phyloP scores from a whole-genome alignment of 2,888 invertebrate genomes.

The Andrena bucephala region DNA sequence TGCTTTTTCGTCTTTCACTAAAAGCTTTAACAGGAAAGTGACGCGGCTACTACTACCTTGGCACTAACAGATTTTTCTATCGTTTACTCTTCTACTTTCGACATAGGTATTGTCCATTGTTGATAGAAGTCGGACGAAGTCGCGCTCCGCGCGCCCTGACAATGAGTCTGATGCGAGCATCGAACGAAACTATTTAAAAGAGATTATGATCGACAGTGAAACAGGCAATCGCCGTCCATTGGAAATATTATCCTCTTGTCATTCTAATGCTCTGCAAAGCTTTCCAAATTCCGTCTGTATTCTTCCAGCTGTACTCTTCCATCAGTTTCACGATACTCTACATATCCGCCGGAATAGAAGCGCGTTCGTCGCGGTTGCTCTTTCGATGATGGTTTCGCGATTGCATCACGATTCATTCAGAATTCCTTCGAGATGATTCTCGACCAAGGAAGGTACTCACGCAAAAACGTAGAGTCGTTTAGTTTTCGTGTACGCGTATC shows the following conservation, averaged over 20 bases:
- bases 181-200: conserved; percentile 28
- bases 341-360: conserved; percentile 4
- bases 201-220: conserved; percentile 35
- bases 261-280: conserved; percentile 1
- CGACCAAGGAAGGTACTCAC: neutral
- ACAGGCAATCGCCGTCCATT: conserved; percentile 56
- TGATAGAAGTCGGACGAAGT: neutral
- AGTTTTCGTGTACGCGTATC: conserved; percentile 9
- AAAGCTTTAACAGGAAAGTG: conserved; percentile 6
- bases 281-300: conserved; percentile 33
- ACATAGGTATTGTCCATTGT: conserved; percentile 8
- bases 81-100: conserved; percentile 13
- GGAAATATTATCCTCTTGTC: conserved; percentile 20
- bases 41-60: neutral
- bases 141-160: neutral
- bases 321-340: conserved; percentile 6
- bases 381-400: neutral
- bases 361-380: conserved; percentile 4
- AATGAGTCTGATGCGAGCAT: conserved; percentile 24
- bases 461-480: conserved; percentile 9
- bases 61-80: conserved; percentile 24
- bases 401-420: neutral
- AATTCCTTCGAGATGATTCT: conserved; percentile 5
- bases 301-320: conserved; percentile 24
- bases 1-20: neutral